Conservation (phyloP, 2,888 invertebrate genomes). For the Leptopilina drosophilae region DNA sequence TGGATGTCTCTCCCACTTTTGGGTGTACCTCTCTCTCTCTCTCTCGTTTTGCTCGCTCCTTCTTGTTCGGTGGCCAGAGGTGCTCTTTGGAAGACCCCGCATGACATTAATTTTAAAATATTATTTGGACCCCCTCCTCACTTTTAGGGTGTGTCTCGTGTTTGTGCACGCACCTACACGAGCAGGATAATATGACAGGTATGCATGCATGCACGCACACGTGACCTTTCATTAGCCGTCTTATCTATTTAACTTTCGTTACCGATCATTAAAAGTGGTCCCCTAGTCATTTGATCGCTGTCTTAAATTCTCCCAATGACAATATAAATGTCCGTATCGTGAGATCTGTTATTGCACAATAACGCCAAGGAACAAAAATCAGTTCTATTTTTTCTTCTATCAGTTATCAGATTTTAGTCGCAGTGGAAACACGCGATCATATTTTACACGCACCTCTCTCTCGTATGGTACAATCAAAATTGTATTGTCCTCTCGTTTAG, state of each 20-base stretch:
- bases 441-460: neutral
- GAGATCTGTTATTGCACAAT: slow-evolving; percentile 11
- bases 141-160: slow-evolving; percentile 47
- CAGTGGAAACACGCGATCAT: neutral
- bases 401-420: no score
- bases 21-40: neutral
- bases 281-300: slow-evolving; percentile 21
- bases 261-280: slow-evolving; percentile 27
- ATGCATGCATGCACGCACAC: slow-evolving; percentile 26
- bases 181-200: neutral
- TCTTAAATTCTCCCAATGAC: neutral
- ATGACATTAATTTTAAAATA: slow-evolving; percentile 75
- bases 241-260: slow-evolving; percentile 32
- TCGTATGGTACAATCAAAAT: no score
- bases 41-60: neutral
- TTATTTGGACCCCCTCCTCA: slow-evolving; percentile 66
- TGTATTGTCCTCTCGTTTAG: no score
- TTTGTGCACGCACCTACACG: slow-evolving; percentile 38
- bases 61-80: slow-evolving; percentile 51
- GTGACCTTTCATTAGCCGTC: slow-evolving; percentile 28
- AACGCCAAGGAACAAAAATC: no score
- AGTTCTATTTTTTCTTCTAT: neutral
- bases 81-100: slow-evolving; percentile 66
- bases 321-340: slow-evolving; percentile 11
- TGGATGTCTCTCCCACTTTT: slow-evolving; percentile 8